Conservation (phyloP, 1,140 invertebrate species). For the Pantala flavescens region DNA sequence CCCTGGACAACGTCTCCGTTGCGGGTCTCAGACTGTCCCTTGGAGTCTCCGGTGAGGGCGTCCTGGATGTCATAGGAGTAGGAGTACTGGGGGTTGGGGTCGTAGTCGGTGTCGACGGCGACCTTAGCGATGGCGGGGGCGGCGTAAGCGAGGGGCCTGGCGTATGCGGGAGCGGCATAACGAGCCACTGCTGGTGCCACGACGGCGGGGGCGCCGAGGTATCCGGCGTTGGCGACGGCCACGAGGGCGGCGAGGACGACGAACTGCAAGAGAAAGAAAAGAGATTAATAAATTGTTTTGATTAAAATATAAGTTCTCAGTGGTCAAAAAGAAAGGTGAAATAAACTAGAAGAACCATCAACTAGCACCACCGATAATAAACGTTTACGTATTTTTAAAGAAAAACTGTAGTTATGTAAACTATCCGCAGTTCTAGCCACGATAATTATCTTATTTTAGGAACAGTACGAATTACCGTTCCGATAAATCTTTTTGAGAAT, state of each 20-base stretch:
- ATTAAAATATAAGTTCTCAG: too few species aligned
- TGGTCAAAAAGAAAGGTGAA: too few species aligned
- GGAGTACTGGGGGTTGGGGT: slow-evolving; percentile 24
- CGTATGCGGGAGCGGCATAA: neutral
- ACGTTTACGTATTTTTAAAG: too few species aligned
- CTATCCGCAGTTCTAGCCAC: too few species aligned
- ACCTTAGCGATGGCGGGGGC: slow-evolving; percentile 20
- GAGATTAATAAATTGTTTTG: neutral
- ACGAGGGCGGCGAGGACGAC: slow-evolving; percentile 17
- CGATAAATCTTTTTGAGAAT: too few species aligned
- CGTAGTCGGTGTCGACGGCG: slow-evolving; percentile 21
- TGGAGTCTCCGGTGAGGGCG: slow-evolving; percentile 23
- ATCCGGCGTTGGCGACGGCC: slow-evolving; percentile 14
- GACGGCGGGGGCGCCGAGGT: slow-evolving; percentile 13
- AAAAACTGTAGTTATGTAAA: too few species aligned
- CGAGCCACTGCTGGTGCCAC: slow-evolving; percentile 23
- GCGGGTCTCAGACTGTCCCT: slow-evolving; percentile 24
- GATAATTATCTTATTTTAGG: too few species aligned
- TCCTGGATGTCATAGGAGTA: slow-evolving; percentile 21
- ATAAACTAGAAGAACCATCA: too few species aligned
- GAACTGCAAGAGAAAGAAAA: slow-evolving; percentile 8
- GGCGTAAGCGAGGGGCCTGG: slow-evolving; percentile 20
- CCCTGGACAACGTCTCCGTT: slow-evolving; percentile 35
- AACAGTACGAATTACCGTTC: too few species aligned
- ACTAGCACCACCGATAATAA: too few species aligned